These are phyloP conservation scores for Zhuqinia jingwanae DNA, from an alignment of 2,888 invertebrate genomes.

Conservation along the genomic window DNA sequence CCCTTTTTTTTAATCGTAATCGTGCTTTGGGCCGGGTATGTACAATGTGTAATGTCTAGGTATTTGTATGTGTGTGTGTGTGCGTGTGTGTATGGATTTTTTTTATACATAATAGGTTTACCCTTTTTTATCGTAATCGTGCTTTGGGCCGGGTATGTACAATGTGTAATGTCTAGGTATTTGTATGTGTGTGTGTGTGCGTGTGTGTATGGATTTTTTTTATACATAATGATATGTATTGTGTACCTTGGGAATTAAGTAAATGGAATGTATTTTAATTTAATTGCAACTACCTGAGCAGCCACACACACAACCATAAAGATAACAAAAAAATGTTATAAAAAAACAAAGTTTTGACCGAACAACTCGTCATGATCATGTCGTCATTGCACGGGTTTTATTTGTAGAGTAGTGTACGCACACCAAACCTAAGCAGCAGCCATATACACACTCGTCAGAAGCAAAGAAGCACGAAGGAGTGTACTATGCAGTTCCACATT, in stretches of 20 bases:
- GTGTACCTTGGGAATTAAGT: constrained; percentile 49
- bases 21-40: constrained; percentile 14
- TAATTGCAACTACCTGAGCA: constrained; percentile 55
- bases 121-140: constrained; percentile 22
- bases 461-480: too few species aligned
- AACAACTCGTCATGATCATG: constrained; percentile 29
- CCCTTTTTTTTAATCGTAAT: constrained; percentile 7
- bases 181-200: too few species aligned
- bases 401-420: not conserved
- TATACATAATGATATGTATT: not conserved
- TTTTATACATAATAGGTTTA: not conserved
- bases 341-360: constrained; percentile 19
- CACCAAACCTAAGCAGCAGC: too few species aligned
- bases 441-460: too few species aligned
- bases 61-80: too few species aligned
- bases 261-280: constrained; percentile 58
- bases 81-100: too few species aligned
- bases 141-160: too few species aligned
- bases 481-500: constrained; percentile 58
- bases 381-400: not conserved
- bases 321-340: constrained; percentile 40
- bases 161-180: too few species aligned
- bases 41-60: too few species aligned
- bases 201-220: not conserved
- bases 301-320: constrained; percentile 45